Evolutionary conservation across 2,888 invertebrate species (phyloP).

Genomic region (Archips crataeganus): DNA sequence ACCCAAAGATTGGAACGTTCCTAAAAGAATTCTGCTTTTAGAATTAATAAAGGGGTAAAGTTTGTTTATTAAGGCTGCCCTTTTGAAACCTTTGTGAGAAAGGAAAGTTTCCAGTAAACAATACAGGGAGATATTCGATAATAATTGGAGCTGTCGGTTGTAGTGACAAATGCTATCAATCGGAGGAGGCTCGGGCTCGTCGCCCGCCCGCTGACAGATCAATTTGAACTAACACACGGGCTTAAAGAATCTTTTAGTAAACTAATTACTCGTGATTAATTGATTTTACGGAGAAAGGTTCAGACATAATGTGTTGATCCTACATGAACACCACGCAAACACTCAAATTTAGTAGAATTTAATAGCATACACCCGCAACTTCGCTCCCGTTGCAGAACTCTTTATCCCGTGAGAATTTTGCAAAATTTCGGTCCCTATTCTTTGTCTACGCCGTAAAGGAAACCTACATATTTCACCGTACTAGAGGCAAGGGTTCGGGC

Average conservation of each 20-base stretch:
- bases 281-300: neutral
- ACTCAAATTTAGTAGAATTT: no score
- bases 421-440: no score
- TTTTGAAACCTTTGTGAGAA: slow-evolving; percentile 24
- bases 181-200: slow-evolving; percentile 13
- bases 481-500: no score
- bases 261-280: neutral
- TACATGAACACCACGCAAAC: no score
- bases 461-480: no score
- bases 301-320: neutral
- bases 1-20: slow-evolving; percentile 13
- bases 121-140: slow-evolving; percentile 24
- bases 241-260: slow-evolving; percentile 6
- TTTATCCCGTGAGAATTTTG: no score
- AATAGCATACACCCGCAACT: no score
- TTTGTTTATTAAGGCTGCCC: slow-evolving; percentile 34
- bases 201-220: slow-evolving; percentile 27
- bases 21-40: slow-evolving; percentile 22
- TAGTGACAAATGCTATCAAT: slow-evolving; percentile 34
- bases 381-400: no score
- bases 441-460: no score
- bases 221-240: slow-evolving; percentile 23
- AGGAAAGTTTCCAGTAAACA: slow-evolving; percentile 28
- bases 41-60: slow-evolving; percentile 23
- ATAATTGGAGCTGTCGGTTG: slow-evolving; percentile 36